Conservation (phyloP, 2,113 vertebrate species). For the Psophia crepitans region DNA sequence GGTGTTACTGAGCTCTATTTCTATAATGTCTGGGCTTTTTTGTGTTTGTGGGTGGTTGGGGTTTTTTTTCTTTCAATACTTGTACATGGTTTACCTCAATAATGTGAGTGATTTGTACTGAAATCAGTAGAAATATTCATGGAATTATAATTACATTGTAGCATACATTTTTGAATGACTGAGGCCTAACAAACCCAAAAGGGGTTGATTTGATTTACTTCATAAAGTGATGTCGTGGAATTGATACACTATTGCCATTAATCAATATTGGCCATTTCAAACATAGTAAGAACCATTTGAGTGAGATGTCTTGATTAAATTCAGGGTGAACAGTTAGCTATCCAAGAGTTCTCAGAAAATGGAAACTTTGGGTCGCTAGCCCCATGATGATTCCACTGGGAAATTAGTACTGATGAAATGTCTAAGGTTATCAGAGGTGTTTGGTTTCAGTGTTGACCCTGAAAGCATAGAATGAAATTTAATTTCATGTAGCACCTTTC, state of each 20-base stretch:
- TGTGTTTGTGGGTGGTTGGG: neutral
- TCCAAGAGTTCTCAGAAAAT: neutral
- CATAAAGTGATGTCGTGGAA: neutral
- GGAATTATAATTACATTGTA: neutral
- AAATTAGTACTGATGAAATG: neutral
- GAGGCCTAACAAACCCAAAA: neutral
- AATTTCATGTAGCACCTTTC: neutral
- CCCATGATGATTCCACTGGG: neutral
- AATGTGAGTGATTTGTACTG: neutral
- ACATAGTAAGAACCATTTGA: neutral
- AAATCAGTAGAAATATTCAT: neutral
- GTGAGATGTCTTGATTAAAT: conserved; percentile 13
- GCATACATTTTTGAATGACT: neutral
- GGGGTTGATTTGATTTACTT: neutral
- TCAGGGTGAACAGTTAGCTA: neutral
- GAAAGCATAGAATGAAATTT: neutral
- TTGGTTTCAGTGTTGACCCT: neutral
- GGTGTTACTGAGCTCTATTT: neutral
- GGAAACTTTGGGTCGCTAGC: neutral
- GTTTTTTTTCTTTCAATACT: neutral
- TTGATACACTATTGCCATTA: neutral
- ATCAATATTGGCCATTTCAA: neutral
- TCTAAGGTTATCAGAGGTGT: neutral
- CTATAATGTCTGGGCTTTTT: neutral
- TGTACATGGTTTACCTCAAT: neutral